Conservation (phyloP, 2,113 vertebrate genomes). For the Petrocephalus zakoni region DNA sequence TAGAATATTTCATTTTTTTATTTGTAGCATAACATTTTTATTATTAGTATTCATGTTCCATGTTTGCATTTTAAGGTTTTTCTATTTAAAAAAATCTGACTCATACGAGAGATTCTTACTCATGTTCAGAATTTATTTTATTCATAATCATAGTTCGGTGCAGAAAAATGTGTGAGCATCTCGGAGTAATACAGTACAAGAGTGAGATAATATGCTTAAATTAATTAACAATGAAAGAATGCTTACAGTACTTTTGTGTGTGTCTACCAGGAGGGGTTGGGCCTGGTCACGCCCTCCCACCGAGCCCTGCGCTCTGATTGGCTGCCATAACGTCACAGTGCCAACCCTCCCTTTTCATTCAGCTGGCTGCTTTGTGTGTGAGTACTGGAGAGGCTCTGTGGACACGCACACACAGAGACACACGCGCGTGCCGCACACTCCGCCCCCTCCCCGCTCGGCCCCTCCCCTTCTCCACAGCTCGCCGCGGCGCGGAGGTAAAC, state of each 20-base stretch:
- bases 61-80: neutral
- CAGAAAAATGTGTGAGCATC: neutral
- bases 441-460: slow-evolving; percentile 48
- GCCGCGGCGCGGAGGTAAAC: slow-evolving; percentile 6
- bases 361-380: slow-evolving; percentile 65
- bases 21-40: neutral
- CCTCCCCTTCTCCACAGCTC: slow-evolving; percentile 48
- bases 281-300: slow-evolving; percentile 39
- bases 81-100: neutral
- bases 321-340: slow-evolving; percentile 70
- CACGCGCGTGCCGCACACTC: slow-evolving; percentile 26
- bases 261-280: neutral
- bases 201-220: neutral
- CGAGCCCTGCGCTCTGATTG: slow-evolving; percentile 73
- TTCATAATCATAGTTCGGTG: neutral
- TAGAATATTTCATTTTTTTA: too few species aligned
- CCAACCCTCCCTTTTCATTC: slow-evolving; percentile 68
- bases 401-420: slow-evolving; percentile 43
- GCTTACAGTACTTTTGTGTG: slow-evolving; percentile 4
- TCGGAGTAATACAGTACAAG: neutral
- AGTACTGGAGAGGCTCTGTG: slow-evolving; percentile 64
- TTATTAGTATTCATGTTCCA: neutral
- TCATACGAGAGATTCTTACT: neutral
- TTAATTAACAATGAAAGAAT: slow-evolving; percentile 7
- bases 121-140: neutral